phyloP scores from a whole-genome alignment of 2,113 vertebrate species.

The Paramormyrops kingsleyae region DNA sequence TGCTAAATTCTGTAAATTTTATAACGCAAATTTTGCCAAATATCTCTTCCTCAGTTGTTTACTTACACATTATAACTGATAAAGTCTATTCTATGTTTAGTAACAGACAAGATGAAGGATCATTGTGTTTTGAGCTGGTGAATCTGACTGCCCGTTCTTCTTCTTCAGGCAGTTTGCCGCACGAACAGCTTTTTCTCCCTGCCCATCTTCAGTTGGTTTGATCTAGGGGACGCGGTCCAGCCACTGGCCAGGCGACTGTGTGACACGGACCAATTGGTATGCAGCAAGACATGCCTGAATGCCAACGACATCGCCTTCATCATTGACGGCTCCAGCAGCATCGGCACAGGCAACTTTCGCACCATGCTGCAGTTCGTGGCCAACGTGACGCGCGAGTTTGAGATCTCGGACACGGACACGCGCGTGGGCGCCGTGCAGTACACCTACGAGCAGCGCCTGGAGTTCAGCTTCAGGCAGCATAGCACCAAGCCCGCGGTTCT shows the following conservation, averaged over 20 bases:
- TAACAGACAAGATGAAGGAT: neutral
- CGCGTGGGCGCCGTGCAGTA: slow-evolving; percentile 88
- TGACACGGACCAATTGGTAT: slow-evolving; percentile 72
- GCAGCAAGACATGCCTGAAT: slow-evolving; percentile 96
- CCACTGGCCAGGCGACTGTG: slow-evolving; percentile 85
- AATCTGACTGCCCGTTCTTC: neutral
- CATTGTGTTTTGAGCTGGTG: neutral
- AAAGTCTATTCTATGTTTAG: neutral
- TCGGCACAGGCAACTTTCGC: slow-evolving; percentile 87
- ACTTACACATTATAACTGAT: neutral
- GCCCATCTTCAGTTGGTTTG: slow-evolving; percentile 82
- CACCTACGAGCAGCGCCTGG: slow-evolving; percentile 91
- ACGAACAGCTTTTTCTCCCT: slow-evolving; percentile 81
- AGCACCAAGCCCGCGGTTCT: slow-evolving; percentile 77
- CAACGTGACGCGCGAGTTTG: slow-evolving; percentile 86
- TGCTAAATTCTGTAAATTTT: neutral
- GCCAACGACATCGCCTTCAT: slow-evolving; percentile 87
- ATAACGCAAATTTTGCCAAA: neutral
- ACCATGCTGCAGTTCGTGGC: slow-evolving; percentile 89
- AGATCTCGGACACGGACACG: slow-evolving; percentile 89
- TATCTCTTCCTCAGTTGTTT: neutral
- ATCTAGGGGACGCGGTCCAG: slow-evolving; percentile 73
- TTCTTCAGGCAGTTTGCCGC: slow-evolving; percentile 82
- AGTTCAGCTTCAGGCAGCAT: slow-evolving; percentile 84
- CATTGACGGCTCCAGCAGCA: slow-evolving; percentile 93